A percentile compares a stretch with the other conserved stretches of the same genome.
Conservation (phyloP, 2,113 vertebrate genomes). For the Mesembrinibis cayennensis region DNA sequence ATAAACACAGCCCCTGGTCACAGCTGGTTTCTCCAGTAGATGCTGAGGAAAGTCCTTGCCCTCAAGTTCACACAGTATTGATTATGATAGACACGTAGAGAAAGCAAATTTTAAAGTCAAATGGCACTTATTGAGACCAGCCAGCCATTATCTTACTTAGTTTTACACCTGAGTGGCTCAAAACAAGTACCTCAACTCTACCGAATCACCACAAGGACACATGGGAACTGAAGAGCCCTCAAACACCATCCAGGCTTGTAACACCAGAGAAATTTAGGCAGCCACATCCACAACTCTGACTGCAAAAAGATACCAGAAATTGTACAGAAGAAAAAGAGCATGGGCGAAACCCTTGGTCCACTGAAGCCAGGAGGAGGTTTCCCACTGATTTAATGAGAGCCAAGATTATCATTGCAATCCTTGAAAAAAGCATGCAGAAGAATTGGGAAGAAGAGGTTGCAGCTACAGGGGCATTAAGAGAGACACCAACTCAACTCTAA, state of each 20-base stretch:
- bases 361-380: neutral
- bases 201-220: neutral
- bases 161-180: neutral
- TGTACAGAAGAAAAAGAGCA: neutral
- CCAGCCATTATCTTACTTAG: neutral
- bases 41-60: neutral
- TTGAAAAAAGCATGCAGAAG: neutral
- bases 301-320: neutral
- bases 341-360: neutral
- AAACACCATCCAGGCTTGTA: neutral
- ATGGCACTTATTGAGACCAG: neutral
- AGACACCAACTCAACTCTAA: neutral
- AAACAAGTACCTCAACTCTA: neutral
- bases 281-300: neutral
- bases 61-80: neutral
- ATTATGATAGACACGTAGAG: neutral
- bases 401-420: neutral
- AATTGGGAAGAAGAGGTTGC: neutral
- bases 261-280: neutral
- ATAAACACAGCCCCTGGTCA: neutral
- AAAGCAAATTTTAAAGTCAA: neutral
- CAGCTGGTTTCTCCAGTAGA: neutral
- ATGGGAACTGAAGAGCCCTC: neutral
- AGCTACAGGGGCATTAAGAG: neutral
- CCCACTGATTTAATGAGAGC: neutral